Conservation (phyloP, 2,888 invertebrate species). For the Limnephilus rhombicus region DNA sequence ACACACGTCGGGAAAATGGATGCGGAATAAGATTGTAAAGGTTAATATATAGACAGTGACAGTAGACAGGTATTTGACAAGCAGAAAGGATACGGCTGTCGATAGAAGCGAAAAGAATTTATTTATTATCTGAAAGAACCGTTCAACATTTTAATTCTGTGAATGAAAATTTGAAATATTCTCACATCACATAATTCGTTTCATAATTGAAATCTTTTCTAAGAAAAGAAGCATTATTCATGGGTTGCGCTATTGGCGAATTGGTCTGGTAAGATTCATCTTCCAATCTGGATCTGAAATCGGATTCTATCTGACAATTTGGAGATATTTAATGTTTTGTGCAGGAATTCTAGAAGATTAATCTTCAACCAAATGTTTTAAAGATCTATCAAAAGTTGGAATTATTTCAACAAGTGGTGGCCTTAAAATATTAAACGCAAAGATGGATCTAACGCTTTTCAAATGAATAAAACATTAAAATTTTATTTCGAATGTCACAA, state of each 20-base stretch:
- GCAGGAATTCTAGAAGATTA: not conserved
- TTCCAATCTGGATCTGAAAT: not conserved
- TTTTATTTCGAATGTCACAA: not conserved
- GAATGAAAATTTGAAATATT: not conserved
- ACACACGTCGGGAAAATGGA: constrained; percentile 49
- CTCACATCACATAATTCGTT: not conserved
- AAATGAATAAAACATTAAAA: not conserved
- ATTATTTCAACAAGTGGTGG: not conserved
- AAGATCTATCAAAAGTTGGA: not conserved
- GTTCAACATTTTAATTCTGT: constrained; percentile 14
- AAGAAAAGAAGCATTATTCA: not conserved
- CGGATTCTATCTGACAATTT: too few relatives aligned
- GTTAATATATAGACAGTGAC: constrained; percentile 45
- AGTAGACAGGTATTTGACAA: constrained; percentile 48
- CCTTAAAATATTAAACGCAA: not conserved
- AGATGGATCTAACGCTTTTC: not conserved
- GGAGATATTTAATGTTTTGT: not conserved
- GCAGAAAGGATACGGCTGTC: constrained; percentile 48
- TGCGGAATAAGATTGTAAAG: constrained; percentile 52
- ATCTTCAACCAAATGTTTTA: not conserved
- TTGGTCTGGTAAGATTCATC: not conserved
- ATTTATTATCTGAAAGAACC: constrained; percentile 32
- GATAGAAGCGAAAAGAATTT: constrained; percentile 30
- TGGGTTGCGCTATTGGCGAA: not conserved
- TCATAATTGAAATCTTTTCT: not conserved